Base-by-base conservation (phyloP, 1,140 invertebrate species). In the Nebria ingens region DNA sequence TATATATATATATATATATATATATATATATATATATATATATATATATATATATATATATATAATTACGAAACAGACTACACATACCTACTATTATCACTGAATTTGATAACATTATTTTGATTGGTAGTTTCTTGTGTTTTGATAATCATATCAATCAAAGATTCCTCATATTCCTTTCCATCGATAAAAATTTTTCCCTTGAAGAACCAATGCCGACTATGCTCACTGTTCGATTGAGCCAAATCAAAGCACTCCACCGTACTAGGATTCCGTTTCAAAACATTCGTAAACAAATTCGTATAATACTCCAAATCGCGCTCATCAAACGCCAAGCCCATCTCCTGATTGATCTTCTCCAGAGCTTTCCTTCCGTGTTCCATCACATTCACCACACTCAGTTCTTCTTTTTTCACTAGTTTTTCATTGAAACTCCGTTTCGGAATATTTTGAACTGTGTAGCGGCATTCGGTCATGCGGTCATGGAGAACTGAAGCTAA, bases 201-300 rank as follows among this genome's bases (percentile, higher is more conserved):
- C 76, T 93, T 75, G 64, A 94, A 94, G 70, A 95, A 93, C 91
- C 91, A 93, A 74, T 95, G 91, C 4, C 91, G 76, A 55, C 89
- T 93, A 67, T 94, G 91, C 68, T 95, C 91, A 72, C 89, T 96
- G 69, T 98, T 98, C 15, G 93, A 96, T 72, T 99, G 96, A n/a
- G 96, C 95, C 51, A 98, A 79, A 77, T 98, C 96, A 76, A 98
- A 97, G 62, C 95, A 89, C 71, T 99, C 96, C 0, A 98, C 93
- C 70, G 89, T 97, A 0, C 95, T 98, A 13, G 96, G 95, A 76
- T 98, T 96, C 45, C 94, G 78, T 59, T 89, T 86, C 1, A 96
- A 71, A 61, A 89, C 87, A 51, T 84, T 76, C 55, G 77, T 73
- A 73, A 94, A 95, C 12, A 95, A 66, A 59, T 89, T 75, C 38